phyloP scores from a whole-genome alignment of 2,797 vertebrate species.

The Muraenolepis orangiensis region DNA sequence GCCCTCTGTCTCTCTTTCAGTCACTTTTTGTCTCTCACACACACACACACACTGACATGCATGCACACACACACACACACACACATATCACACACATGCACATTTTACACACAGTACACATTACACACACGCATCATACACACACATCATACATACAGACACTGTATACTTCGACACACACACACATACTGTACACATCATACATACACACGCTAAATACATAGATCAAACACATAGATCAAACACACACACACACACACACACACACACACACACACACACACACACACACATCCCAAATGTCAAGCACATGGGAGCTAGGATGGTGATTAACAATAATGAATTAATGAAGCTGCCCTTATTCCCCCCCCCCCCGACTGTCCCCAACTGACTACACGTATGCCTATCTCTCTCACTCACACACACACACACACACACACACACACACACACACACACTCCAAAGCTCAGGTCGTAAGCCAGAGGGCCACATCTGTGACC shows the following conservation, averaged over 20 bases:
- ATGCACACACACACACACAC: no score
- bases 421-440: no score
- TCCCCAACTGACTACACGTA: neutral
- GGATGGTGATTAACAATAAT: slow-evolving; percentile 73
- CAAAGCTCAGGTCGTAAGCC: slow-evolving; percentile 28
- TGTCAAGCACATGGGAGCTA: slow-evolving; percentile 56
- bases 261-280: neutral
- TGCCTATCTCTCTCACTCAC: neutral
- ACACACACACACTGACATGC: neutral
- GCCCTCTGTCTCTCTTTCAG: no score
- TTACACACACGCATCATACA: no score
- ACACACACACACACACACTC: slow-evolving; percentile 25
- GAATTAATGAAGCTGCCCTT: slow-evolving; percentile 65
- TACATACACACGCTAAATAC: slow-evolving; percentile 13
- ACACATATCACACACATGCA: no score
- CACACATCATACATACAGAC: no score
- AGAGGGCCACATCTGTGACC: slow-evolving; percentile 71
- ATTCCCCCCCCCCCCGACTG: slow-evolving; percentile 8
- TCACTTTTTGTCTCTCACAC: neutral
- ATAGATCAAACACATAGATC: slow-evolving; percentile 5
- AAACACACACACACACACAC: neutral
- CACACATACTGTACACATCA: neutral
- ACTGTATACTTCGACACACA: no score
- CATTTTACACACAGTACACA: no score
- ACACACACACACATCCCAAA: slow-evolving; percentile 15